Evolutionary conservation across 2,888 invertebrate genomes (phyloP).

Genomic region (Ochlodes sylvanus): DNA sequence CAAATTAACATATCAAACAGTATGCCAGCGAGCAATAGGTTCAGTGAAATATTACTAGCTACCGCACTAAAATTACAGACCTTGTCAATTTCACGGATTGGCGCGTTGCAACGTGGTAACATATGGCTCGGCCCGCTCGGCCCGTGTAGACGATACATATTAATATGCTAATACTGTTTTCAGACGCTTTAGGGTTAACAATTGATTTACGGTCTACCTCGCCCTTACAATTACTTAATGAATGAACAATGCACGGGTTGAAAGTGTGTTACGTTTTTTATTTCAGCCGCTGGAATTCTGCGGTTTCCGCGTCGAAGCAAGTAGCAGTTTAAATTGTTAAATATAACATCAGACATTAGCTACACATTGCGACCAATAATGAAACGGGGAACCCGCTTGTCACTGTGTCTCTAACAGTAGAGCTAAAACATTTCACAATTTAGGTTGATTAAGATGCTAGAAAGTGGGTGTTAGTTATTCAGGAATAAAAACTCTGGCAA

Average conservation of each 20-base stretch:
- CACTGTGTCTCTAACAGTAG: too few species aligned
- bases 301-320: too few species aligned
- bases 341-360: too few species aligned
- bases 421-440: too few species aligned
- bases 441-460: too few species aligned
- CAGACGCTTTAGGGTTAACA: conserved; percentile 43
- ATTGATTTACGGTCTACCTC: conserved; percentile 42
- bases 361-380: too few species aligned
- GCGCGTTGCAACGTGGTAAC: conserved; percentile 35
- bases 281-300: neutral
- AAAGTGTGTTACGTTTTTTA: neutral
- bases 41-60: conserved; percentile 37
- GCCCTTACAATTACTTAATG: neutral
- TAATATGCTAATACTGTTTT: conserved; percentile 46
- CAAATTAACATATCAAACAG: conserved; percentile 10
- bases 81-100: conserved; percentile 47
- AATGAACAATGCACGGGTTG: neutral
- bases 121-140: neutral
- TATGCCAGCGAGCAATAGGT: neutral
- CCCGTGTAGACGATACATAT: conserved; percentile 44
- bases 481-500: too few species aligned
- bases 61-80: conserved; percentile 37
- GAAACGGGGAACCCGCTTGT: too few species aligned
- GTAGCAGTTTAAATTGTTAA: too few species aligned
- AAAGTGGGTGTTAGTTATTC: too few species aligned